Base-by-base conservation (phyloP, 2,888 invertebrate species). In the Pristionchus exspectatus region DNA sequence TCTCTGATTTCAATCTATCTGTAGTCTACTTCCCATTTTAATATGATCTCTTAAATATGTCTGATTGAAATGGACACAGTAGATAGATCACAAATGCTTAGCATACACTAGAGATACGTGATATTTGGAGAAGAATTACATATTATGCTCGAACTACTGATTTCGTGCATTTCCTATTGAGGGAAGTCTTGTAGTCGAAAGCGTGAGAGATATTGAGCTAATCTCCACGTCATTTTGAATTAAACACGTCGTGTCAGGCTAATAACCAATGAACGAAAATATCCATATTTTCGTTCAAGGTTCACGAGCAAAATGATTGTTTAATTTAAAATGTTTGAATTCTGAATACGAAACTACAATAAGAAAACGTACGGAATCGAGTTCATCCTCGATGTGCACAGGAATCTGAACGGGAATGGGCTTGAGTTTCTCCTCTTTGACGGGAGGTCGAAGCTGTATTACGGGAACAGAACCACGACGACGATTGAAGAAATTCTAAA, bases 401-500 rank as follows among this genome's bases (percentile, higher is more conserved):
- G 87, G 87, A 27, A 69, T 69, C 27, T 44, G 66, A 7, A 87
- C 50, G 16, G 87, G 44, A 9, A 27, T 33, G 0, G 87, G 66
- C 12, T 87, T 87, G 3, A n/a, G 18, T 24, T 69, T 87, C 69
- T 87, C 69, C n/a, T 88, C 74, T 38, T 88, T 88, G 56, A 66
- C 9, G 4, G 16, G 10, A 9, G 87, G 69, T 27, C 74, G 44
- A 50, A 88, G 38, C 14, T 72, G 74, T 38, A 74, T 74, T 7
- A 88, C 87, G 27, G 87, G 87, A 1, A 88, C 33, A 0, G 87
- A 88, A 30, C 59, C 33, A 33, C 87, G 87, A 66, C 87, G 87
- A 74, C 87, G 87, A 27, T 38, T 24, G 74, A 88, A 88, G 74
- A 88, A 74, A 44, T 59, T 59, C 87, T 88, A 56, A 72, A 74